Evolutionary conservation across 2,113 vertebrate species (phyloP).

Genomic region (Pagrus major): DNA sequence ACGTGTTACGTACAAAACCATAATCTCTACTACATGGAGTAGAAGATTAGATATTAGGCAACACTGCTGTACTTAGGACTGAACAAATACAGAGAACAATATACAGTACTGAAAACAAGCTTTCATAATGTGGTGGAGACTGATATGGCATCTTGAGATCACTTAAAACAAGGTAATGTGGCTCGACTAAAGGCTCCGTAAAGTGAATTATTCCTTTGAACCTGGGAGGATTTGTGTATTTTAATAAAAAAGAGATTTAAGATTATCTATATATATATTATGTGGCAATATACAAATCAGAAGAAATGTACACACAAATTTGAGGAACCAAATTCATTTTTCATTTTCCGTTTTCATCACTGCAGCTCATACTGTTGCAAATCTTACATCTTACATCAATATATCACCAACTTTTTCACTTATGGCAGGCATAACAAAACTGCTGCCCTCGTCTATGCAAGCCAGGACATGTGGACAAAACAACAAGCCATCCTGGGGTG

Average conservation of each 20-base stretch:
- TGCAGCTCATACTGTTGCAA: too few relatives aligned
- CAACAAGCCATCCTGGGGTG: background rate
- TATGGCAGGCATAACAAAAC: background rate
- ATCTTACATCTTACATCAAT: background rate
- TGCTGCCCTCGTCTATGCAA: background rate
- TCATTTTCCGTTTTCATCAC: too few relatives aligned
- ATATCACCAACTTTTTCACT: background rate
- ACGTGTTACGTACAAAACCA: slow-evolving; percentile 6
- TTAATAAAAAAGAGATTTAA: too few relatives aligned
- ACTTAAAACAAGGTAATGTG: background rate
- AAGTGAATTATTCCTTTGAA: background rate
- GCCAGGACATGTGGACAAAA: slow-evolving; percentile 19
- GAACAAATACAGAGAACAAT: background rate
- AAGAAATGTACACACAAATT: too few relatives aligned
- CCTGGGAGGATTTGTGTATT: background rate
- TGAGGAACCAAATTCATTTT: too few relatives aligned
- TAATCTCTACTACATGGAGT: background rate
- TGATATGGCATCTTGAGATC: background rate
- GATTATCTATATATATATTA: too few relatives aligned
- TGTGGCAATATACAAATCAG: too few relatives aligned
- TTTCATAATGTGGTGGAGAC: background rate
- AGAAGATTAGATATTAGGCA: background rate
- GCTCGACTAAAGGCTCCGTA: background rate
- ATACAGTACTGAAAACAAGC: background rate
- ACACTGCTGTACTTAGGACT: background rate